phyloP scores from a whole-genome alignment of 2,797 vertebrate species.

The Austrolebias charrua region DNA sequence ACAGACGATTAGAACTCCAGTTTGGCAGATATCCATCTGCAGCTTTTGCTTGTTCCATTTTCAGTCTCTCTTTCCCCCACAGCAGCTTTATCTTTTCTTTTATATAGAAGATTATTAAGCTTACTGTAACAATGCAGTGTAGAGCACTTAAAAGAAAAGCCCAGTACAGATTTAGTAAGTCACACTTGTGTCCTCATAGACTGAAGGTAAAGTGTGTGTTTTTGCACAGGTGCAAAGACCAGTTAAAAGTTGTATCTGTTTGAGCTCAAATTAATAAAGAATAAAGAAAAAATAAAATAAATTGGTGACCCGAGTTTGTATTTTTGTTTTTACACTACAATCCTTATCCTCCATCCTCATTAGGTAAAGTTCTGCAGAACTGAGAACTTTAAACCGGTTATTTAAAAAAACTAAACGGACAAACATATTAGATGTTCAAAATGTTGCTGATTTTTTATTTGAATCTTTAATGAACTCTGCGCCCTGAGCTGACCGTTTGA shows the following conservation, averaged over 20 bases:
- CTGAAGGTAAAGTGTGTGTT: constrained; percentile 54
- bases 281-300: constrained; percentile 58
- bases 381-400: too few relatives aligned
- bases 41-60: constrained; percentile 69
- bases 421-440: background rate
- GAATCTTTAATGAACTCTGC: constrained; percentile 7
- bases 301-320: constrained; percentile 28
- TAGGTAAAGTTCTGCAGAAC: too few relatives aligned
- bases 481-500: background rate
- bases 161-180: constrained; percentile 63
- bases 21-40: constrained; percentile 68
- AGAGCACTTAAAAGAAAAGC: constrained; percentile 43
- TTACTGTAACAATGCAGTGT: constrained; percentile 59
- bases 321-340: background rate
- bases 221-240: constrained; percentile 70
- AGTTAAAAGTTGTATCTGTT: constrained; percentile 47
- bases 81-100: constrained; percentile 60
- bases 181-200: constrained; percentile 54
- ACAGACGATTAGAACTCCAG: constrained; percentile 53
- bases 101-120: constrained; percentile 71
- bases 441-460: constrained; percentile 14
- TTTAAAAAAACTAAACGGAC: too few relatives aligned
- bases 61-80: constrained; percentile 48
- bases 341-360: too few relatives aligned
- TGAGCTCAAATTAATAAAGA: constrained; percentile 53